Evolutionary conservation across 2,888 invertebrate genomes (phyloP).

Genomic region (Nomada hirtipes): DNA sequence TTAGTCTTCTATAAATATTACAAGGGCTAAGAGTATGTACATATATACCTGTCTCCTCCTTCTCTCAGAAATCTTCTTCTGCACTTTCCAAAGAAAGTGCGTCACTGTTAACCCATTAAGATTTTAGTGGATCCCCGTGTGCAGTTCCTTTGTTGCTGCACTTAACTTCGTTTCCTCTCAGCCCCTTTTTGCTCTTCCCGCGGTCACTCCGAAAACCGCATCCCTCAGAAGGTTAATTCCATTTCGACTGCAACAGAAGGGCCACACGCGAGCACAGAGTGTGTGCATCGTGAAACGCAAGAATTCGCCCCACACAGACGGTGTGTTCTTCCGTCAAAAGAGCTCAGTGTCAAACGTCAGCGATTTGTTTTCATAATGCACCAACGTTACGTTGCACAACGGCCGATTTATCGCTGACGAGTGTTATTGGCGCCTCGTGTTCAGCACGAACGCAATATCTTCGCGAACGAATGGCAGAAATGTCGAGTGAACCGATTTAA

Average conservation of each 20-base stretch:
- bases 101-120: slow-evolving; percentile 10
- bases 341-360: slow-evolving; percentile 59
- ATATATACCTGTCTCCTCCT: no score
- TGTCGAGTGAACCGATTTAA: slow-evolving; percentile 36
- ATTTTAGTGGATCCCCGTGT: slow-evolving; percentile 1
- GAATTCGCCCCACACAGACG: no score
- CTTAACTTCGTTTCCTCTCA: slow-evolving; percentile 13
- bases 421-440: slow-evolving; percentile 42
- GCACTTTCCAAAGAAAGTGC: neutral
- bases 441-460: slow-evolving; percentile 40
- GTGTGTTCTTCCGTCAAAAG: slow-evolving; percentile 3
- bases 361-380: slow-evolving; percentile 61
- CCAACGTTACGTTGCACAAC: slow-evolving; percentile 59
- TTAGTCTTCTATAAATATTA: no score
- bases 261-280: neutral
- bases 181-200: slow-evolving; percentile 1
- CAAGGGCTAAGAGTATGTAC: no score
- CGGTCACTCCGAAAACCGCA: neutral
- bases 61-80: no score
- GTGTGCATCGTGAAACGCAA: neutral
- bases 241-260: neutral
- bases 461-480: neutral
- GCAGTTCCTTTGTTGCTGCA: slow-evolving; percentile 14
- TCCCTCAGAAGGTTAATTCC: slow-evolving; percentile 13
- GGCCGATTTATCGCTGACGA: slow-evolving; percentile 56